phyloP scores from a whole-genome alignment of 37 sponge, comb jelly and placozoan species.

The Chondrosia reniformis region DNA sequence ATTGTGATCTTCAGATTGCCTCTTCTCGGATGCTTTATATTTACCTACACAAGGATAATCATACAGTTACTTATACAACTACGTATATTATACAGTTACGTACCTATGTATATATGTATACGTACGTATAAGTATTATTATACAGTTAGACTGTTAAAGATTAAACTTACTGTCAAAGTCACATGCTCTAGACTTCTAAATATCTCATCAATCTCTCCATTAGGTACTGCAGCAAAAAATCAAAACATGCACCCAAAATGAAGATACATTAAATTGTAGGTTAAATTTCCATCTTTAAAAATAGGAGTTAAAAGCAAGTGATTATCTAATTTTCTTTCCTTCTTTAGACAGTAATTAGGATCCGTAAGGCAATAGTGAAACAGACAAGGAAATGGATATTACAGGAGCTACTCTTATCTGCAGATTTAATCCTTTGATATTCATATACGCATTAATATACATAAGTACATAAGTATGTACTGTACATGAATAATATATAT shows the following conservation, averaged over 20 bases:
- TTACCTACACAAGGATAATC: neutral
- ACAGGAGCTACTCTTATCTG: too few species aligned
- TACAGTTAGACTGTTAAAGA: neutral
- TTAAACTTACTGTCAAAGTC: constrained; percentile 39
- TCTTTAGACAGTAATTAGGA: too few species aligned
- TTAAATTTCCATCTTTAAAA: too few species aligned
- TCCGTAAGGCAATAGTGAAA: too few species aligned
- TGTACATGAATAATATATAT: too few species aligned
- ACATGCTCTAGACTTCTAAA: constrained; percentile 66
- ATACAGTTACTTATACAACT: neutral
- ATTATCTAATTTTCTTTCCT: too few species aligned
- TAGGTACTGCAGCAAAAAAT: neutral
- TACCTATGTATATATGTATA: neutral
- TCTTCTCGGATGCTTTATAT: constrained; percentile 30
- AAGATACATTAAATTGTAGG: too few species aligned
- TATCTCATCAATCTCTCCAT: neutral
- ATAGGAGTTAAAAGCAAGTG: too few species aligned
- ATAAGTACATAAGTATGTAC: too few species aligned
- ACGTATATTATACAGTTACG: neutral
- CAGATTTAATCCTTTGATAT: too few species aligned
- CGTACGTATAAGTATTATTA: neutral
- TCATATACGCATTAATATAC: too few species aligned
- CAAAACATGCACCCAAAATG: neutral
- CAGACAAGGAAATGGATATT: too few species aligned
- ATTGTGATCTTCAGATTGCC: constrained; percentile 51